phyloP scores from a whole-genome alignment of 2,113 vertebrate species.

The Puffinus mauretanicus region DNA sequence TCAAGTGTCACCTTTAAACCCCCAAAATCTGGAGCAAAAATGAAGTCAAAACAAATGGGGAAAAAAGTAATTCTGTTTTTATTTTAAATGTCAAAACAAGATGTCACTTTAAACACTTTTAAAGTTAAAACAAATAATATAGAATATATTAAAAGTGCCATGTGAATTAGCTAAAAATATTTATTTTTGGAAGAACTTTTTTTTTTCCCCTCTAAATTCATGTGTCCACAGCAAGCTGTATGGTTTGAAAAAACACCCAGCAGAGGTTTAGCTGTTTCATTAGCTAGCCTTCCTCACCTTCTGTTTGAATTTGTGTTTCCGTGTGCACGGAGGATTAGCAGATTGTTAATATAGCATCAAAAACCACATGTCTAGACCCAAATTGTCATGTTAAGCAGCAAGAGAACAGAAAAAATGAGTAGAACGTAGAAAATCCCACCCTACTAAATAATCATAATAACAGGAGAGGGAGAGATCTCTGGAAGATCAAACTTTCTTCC shows the following conservation, averaged over 20 bases:
- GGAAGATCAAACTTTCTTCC: background rate
- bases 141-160: background rate
- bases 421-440: background rate
- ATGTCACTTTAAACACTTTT: background rate
- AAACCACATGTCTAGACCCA: background rate
- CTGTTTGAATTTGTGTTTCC: background rate
- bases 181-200: background rate
- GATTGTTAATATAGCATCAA: background rate
- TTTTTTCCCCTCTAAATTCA: background rate
- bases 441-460: background rate
- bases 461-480: background rate
- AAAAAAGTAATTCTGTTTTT: background rate
- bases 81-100: background rate
- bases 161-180: background rate
- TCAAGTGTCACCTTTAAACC: background rate
- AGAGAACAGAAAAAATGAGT: background rate
- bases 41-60: background rate
- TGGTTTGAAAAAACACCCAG: background rate
- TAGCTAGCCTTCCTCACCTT: background rate
- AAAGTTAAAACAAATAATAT: background rate
- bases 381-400: background rate
- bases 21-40: background rate
- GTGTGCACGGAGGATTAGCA: background rate
- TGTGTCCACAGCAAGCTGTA: background rate
- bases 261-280: background rate